Base-by-base conservation (phyloP, 2,888 invertebrate species). In the Drosophila borborema region DNA sequence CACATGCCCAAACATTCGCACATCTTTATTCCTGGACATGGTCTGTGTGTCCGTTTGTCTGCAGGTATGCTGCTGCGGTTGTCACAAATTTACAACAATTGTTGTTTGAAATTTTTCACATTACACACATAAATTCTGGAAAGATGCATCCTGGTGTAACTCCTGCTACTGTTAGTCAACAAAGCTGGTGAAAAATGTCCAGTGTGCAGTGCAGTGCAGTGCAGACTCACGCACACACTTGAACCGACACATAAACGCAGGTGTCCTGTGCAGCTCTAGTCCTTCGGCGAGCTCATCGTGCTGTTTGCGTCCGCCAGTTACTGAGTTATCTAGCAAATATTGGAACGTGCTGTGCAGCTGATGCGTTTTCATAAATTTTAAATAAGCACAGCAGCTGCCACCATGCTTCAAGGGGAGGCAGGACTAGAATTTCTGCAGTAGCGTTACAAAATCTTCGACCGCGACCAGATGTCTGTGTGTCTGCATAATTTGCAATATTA, bases 281-380 rank as follows among this genome's bases (percentile, higher is more conserved):
- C 86, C 86, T 88, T 75, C 83, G 75, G 71, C 83, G 70, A 76
- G 80, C 86, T 80, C 59, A 67, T 59, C 72, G 58, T 68, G 65
- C 83, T 80, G 77, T 90, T 90, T 87, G 89, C 72, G 69, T 72
- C 72, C 76, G 80, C 87, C 76, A 83, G 86, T 77, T 72, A 77
- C 77, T 90, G 84, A 88, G 88, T 91, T 90, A 91, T 90, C 83
- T 80, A 69, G 87, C 89, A 90, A 88, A 88, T 87, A 90, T 79
- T 90, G 83, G 89, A 76, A 90, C 90, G 86, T 87, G 86, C 86
- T 80, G 88, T 89, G 90, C 90, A 89, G 82, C 87, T 87, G 86
- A 87, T 87, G 86, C 86, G 86, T 89, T 87, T 90, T 90, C 89
- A 87, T 87, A 90, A 87, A 87, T 87, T 89, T 90, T 66, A 89